Evolutionary conservation across 2,888 invertebrate species (phyloP), one percentile per base, ranked within the genome.

Genomic region (Holacanthella duospinosa): DNA sequence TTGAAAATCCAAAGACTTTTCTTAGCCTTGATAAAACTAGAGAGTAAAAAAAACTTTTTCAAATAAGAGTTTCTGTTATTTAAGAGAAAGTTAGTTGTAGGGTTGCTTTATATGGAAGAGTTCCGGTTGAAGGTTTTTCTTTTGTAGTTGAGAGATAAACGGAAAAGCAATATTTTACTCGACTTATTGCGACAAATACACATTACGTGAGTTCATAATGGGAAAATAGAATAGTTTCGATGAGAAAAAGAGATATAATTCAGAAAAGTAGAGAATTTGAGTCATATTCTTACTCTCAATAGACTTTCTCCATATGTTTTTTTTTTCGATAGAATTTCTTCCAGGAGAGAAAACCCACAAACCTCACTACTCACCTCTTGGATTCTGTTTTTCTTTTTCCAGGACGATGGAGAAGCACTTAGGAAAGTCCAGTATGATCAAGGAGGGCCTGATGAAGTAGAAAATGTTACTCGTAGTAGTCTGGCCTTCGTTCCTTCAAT

Each of bases 401-500:
- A 68, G 65, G 64, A 60, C 55, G 66, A 68, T 56, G 68, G 65
- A 59, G 68, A 68, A 59, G 60, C 68, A 36, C 26, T 59, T 53
- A 53, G 29, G 25, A 29, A 54, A 55, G 21, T 25, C n/a, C 19
- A 29, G 29, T 24, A 16, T 6, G 29, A 24, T 6, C 19, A n/a
- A 29, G 27, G 25, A 55, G 16, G 43, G 16, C 43, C 67, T 66
- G 69, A 72, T 68, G 70, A 72, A 64, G 67, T 62, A 63, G 88
- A 88, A 76, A 91, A 91, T 79, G 82, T 87, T 74, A 91, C 91
- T 69, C 83, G 87, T 76, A 91, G 91, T 76, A 87, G 87, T 78
- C 82, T 93, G 79, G 88, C 86, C 78, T 91, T 92, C 81, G 87
- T 88, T 75, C 92, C 92, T 63, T 87, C 88, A 64, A 85, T 89